phyloP scores from a whole-genome alignment of 2,113 vertebrate species.

The Puntigrus tetrazona region DNA sequence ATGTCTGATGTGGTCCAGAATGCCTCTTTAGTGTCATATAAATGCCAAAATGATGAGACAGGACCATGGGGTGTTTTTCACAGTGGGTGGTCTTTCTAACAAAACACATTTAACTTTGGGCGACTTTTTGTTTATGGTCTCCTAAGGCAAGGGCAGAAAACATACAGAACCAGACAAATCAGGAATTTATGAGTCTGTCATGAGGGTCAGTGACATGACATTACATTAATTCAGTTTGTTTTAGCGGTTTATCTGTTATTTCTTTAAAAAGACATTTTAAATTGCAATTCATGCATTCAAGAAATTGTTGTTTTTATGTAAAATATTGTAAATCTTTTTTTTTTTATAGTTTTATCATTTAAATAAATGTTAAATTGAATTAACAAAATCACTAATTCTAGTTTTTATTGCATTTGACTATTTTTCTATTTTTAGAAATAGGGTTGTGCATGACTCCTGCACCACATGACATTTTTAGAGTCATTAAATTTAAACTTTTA shows the following conservation, averaged over 20 bases:
- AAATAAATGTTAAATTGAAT: too few relatives aligned
- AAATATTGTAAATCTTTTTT: too few relatives aligned
- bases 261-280: too few relatives aligned
- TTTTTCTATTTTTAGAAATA: too few relatives aligned
- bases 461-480: neutral
- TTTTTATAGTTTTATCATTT: too few relatives aligned
- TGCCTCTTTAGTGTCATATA: constrained; percentile 37
- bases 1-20: constrained; percentile 24
- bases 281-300: too few relatives aligned
- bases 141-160: neutral
- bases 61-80: neutral
- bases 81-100: neutral
- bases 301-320: too few relatives aligned
- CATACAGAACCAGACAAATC: neutral
- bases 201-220: neutral
- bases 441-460: neutral
- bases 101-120: constrained; percentile 37
- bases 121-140: constrained; percentile 21
- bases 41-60: constrained; percentile 48
- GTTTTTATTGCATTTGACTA: too few relatives aligned
- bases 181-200: neutral
- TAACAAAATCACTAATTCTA: too few relatives aligned
- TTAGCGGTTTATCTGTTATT: too few relatives aligned
- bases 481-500: neutral
- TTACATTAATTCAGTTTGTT: too few relatives aligned